A percentile compares a stretch with the other conserved stretches of the same genome.
These are phyloP conservation scores for Takifugu flavidus DNA, from an alignment of 2,113 vertebrate genomes.

Conservation along the genomic window DNA sequence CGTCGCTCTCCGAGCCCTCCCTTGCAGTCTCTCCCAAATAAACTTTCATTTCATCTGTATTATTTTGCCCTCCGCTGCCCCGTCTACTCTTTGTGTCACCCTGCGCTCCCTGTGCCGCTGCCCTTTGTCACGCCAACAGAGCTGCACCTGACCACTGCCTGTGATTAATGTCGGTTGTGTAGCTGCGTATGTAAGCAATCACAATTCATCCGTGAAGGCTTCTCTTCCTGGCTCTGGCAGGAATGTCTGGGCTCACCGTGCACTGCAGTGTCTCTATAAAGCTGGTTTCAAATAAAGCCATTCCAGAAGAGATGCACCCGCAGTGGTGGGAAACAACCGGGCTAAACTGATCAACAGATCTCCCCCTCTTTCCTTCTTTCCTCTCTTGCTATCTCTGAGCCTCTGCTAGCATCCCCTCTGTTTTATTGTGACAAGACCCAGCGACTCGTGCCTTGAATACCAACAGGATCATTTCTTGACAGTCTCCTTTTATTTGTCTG, in stretches of 20 bases:
- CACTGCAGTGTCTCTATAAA: constrained; percentile 56
- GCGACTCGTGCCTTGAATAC: constrained; percentile 66
- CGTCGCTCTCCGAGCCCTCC: constrained; percentile 36
- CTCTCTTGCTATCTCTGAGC: constrained; percentile 31
- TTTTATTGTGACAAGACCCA: constrained; percentile 68
- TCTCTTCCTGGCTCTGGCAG: constrained; percentile 56
- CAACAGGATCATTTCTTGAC: constrained; percentile 65
- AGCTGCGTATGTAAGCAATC: constrained; percentile 70
- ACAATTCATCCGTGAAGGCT: constrained; percentile 60
- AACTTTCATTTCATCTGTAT: constrained; percentile 10
- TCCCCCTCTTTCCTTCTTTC: constrained; percentile 23
- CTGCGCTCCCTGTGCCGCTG: constrained; percentile 11
- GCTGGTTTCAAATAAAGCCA: constrained; percentile 65
- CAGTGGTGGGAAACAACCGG: constrained; percentile 54
- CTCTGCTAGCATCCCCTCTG: constrained; percentile 50
- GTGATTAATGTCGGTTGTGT: constrained; percentile 71
- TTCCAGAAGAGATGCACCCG: constrained; percentile 49
- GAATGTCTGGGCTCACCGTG: constrained; percentile 41
- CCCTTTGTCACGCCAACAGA: constrained; percentile 12
- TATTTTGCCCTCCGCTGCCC: constrained; percentile 14
- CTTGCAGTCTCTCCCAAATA: constrained; percentile 30
- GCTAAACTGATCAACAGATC: constrained; percentile 61
- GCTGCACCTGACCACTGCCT: constrained; percentile 35
- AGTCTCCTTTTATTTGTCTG: constrained; percentile 67
- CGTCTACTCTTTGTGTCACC: constrained; percentile 14